Conservation (phyloP, 2,113 vertebrate species). For the Entelurus aequoreus region DNA sequence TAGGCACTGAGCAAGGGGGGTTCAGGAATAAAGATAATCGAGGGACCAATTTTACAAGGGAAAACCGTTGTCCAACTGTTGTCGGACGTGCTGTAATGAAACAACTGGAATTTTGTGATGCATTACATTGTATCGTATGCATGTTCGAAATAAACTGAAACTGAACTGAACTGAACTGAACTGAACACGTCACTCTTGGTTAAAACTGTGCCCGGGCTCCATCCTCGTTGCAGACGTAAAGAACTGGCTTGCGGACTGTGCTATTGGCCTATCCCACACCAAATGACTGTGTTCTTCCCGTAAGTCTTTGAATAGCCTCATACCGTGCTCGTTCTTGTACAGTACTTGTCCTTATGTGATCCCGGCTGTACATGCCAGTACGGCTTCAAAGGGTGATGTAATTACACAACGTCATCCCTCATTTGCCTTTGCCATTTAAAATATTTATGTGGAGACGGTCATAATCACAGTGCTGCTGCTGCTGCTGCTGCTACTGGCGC, state of each 20-base stretch:
- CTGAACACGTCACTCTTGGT: too few species aligned
- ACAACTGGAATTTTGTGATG: too few species aligned
- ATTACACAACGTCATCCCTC: conserved; percentile 47
- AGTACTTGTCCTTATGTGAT: conserved; percentile 29
- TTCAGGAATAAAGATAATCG: too few species aligned
- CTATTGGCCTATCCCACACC: conserved; percentile 9
- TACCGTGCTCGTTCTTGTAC: conserved; percentile 2
- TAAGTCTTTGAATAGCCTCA: conserved; percentile 18
- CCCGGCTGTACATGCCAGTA: conserved; percentile 11
- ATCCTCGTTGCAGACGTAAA: conserved; percentile 23
- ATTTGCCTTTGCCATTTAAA: conserved; percentile 32
- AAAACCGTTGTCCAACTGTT: too few species aligned
- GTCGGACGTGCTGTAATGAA: too few species aligned
- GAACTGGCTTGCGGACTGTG: conserved; percentile 19
- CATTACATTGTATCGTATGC: too few species aligned
- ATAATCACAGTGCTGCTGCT: conserved; percentile 41
- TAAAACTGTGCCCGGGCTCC: not conserved
- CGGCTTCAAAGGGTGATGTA: conserved; percentile 28
- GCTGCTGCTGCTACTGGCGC: conserved; percentile 17
- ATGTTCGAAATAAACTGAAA: too few species aligned
- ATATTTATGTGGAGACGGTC: conserved; percentile 56
- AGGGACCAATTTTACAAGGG: too few species aligned
- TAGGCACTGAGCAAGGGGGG: too few species aligned
- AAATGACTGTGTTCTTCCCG: conserved; percentile 14
- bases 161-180: too few species aligned